Evolutionary conservation across 2,113 vertebrate species (phyloP).

Genomic region (Zootoca vivipara): DNA sequence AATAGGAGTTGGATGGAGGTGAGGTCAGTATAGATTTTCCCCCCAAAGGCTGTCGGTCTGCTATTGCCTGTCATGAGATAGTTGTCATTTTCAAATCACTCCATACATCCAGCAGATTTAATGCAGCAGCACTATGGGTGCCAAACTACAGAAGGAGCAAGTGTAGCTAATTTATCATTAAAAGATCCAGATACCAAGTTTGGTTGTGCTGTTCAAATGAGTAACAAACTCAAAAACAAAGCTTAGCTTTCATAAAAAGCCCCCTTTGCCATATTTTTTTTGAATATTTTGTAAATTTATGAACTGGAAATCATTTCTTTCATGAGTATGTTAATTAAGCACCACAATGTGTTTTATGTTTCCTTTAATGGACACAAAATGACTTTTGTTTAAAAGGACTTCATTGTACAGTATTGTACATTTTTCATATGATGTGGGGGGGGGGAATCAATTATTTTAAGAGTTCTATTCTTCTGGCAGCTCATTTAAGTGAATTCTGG

Average conservation of each 20-base stretch:
- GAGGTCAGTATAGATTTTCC: conserved; percentile 80
- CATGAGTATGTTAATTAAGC: conserved; percentile 69
- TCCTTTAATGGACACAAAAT: conserved; percentile 79
- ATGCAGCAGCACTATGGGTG: conserved; percentile 54
- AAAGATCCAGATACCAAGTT: neutral
- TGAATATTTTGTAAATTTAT: conserved; percentile 67
- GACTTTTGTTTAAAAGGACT: conserved; percentile 75
- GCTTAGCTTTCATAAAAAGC: conserved; percentile 34
- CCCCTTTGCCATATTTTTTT: conserved; percentile 51
- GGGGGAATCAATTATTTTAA: conserved; percentile 80
- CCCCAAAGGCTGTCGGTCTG: conserved; percentile 67
- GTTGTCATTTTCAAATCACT: conserved; percentile 79
- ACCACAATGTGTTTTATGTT: conserved; percentile 70
- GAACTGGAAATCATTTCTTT: conserved; percentile 58
- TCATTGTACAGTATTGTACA: conserved; percentile 67
- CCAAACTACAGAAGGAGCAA: conserved; percentile 53
- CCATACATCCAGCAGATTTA: conserved; percentile 62
- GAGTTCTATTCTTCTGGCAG: conserved; percentile 73
- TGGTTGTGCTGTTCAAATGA: neutral
- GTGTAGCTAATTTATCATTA: conserved; percentile 46
- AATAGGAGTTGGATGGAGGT: conserved; percentile 78
- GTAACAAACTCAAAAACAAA: conserved; percentile 46
- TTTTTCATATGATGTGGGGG: conserved; percentile 73
- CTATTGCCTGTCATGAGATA: conserved; percentile 75
- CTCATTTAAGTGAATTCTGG: conserved; percentile 78